These are phyloP conservation scores for Linhomoeus sp. DNA, from an alignment of 2,888 invertebrate genomes.

Conservation along the genomic window DNA sequence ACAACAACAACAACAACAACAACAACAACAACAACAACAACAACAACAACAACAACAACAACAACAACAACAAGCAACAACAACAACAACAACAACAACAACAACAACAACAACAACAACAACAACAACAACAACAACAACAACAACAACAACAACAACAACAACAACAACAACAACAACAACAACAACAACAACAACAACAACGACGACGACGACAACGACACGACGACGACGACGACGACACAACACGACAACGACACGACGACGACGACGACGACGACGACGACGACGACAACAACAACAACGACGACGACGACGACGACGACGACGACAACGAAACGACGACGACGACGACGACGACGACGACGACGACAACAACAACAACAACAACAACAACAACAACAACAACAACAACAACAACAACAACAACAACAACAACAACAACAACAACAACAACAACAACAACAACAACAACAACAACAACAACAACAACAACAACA, in stretches of 20 bases:
- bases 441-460: neutral
- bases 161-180: neutral
- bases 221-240: no score
- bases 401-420: neutral
- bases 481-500: neutral
- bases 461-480: neutral
- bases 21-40: neutral
- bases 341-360: no score
- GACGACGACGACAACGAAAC: no score
- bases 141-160: neutral
- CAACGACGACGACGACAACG: no score
- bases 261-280: no score
- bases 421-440: neutral
- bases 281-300: no score
- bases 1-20: neutral
- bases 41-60: neutral
- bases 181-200: neutral
- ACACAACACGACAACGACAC: no score
- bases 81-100: neutral
- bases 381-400: neutral
- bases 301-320: no score
- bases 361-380: neutral
- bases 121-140: neutral
- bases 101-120: neutral
- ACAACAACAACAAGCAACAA: neutral